phyloP scores from a whole-genome alignment of 2,888 invertebrate genomes.

The Eumerus sabulonum region DNA sequence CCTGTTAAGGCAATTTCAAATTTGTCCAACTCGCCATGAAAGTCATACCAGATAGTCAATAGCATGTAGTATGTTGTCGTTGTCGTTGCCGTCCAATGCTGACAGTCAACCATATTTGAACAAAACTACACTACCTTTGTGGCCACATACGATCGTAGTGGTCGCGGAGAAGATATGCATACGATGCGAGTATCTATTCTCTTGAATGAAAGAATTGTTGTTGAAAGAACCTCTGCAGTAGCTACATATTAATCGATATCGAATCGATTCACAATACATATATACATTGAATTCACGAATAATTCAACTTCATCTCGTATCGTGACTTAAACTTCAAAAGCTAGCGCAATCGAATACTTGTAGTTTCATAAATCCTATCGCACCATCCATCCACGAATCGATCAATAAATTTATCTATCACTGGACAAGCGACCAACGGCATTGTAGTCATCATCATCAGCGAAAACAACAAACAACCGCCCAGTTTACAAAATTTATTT shows the following conservation, averaged over 20 bases:
- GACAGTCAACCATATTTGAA: conserved; percentile 41
- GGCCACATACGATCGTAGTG: conserved; percentile 37
- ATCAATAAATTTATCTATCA: conserved; percentile 42
- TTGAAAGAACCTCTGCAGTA: conserved; percentile 49
- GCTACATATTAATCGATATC: conserved; percentile 50
- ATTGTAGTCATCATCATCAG: conserved; percentile 20
- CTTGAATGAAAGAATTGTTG: conserved; percentile 21
- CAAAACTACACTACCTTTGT: conserved; percentile 12
- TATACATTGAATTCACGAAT: conserved; percentile 29
- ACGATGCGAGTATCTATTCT: conserved; percentile 6
- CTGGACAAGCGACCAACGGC: neutral
- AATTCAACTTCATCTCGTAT: conserved; percentile 46
- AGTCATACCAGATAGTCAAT: conserved; percentile 31
- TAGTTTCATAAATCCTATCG: conserved; percentile 50
- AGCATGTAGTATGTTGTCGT: too few species aligned
- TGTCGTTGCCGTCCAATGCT: conserved; percentile 9
- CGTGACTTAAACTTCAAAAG: conserved; percentile 67
- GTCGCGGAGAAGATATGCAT: conserved; percentile 18
- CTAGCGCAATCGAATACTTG: conserved; percentile 40
- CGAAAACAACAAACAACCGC: conserved; percentile 45
- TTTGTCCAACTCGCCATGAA: conserved; percentile 48
- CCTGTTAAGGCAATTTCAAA: conserved; percentile 63
- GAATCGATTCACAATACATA: conserved; percentile 16
- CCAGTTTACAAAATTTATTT: conserved; percentile 58
- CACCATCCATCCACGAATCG: neutral